Evolutionary conservation across 2,888 invertebrate genomes (phyloP).

Genomic region (Helicoverpa assulta): DNA sequence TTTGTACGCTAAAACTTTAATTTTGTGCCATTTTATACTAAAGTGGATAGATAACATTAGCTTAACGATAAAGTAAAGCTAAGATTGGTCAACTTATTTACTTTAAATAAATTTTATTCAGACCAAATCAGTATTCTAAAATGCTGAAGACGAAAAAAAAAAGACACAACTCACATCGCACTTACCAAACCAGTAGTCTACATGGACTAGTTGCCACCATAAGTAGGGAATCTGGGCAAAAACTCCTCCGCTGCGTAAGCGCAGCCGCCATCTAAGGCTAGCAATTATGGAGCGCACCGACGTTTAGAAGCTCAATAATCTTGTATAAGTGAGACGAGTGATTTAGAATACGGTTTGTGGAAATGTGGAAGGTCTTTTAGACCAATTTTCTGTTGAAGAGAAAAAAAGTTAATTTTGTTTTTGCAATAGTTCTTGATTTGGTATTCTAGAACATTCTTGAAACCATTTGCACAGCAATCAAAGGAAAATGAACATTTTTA

Average conservation of each 20-base stretch:
- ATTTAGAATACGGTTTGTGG: slow-evolving; percentile 28
- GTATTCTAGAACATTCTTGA: too few species aligned
- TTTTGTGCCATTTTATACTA: neutral
- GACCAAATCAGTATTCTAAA: neutral
- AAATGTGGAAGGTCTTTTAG: slow-evolving; percentile 1
- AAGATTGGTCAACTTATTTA: neutral
- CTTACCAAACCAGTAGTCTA: slow-evolving; percentile 19
- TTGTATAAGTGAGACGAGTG: slow-evolving; percentile 34
- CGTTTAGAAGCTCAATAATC: slow-evolving; percentile 56
- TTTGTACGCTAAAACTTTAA: neutral
- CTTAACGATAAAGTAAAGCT: neutral
- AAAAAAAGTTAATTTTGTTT: neutral
- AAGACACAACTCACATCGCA: slow-evolving; percentile 9
- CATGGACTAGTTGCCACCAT: slow-evolving; percentile 60
- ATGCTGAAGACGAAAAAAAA: neutral
- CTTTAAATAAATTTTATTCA: neutral
- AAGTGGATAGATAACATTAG: neutral
- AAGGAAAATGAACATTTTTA: too few species aligned
- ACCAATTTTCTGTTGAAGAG: neutral
- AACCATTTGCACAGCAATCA: too few species aligned
- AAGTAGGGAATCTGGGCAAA: slow-evolving; percentile 66
- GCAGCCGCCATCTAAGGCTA: slow-evolving; percentile 61
- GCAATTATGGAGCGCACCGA: slow-evolving; percentile 58
- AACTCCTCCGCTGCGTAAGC: slow-evolving; percentile 56
- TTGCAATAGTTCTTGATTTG: neutral